Evolutionary conservation across 2,797 vertebrate genomes (phyloP), one percentile per base, ranked within the genome.

Genomic region (Premnoplex brunnescens): DNA sequence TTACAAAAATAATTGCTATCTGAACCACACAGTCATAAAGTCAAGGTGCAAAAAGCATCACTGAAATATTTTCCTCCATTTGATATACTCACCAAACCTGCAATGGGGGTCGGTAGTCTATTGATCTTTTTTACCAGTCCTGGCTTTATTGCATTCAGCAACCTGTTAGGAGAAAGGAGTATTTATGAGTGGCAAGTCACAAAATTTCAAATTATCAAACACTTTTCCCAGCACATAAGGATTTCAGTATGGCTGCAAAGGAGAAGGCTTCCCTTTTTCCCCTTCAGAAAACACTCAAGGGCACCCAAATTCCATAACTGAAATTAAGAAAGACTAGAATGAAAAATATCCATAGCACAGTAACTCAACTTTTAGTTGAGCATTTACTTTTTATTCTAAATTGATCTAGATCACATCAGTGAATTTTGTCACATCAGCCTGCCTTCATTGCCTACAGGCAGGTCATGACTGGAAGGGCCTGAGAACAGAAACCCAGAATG

Each of bases 51-150:
- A 92, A 87, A 66, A 82, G 43, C 28, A 93, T 41, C 54, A 66
- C 6, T 41, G 13, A 81, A 76, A 79, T 44, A 54, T 60, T 81
- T 66, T 72, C 75, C 51, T 88, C 58, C 22, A 32, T 95, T 97
- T 91, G 56, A 91, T 76, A 93, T 96, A 98, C 99, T 99, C 97
- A 99, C 99, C 98, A 99, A 98, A 93, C 98, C 99, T 93, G 99
- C 99, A 95, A 99, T 98, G 71, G 99, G 99, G 82, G 99, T 99
- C 12, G 98, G 98, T 86, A 99, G 98, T 97, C 99, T 98, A 97
- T 99, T 99, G 97, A 99, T 99, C 98, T 99, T 99, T 98, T 99
- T 99, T 95, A 99, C 98, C 97, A 99, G 97, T 92, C 99, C 98
- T 0, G 99, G 99, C 96, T 99, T 99, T 97, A 99, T 99, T 20